Evolutionary conservation across 1,140 invertebrate genomes (phyloP).

Genomic region (Drosophila erecta): DNA sequence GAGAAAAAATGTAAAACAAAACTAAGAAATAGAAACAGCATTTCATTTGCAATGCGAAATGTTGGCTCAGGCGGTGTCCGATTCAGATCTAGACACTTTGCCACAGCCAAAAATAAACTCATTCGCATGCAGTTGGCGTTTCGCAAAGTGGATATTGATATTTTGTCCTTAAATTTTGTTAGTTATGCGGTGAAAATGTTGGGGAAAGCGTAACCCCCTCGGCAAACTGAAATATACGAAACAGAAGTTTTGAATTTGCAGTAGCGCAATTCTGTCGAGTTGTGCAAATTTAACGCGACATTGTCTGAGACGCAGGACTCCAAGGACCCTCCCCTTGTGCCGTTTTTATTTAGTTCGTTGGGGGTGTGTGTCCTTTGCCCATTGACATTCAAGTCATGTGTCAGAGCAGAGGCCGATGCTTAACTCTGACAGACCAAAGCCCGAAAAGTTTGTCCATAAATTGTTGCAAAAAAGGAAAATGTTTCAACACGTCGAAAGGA

Average conservation of each 20-base stretch:
- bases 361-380: conserved; percentile 47
- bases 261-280: conserved; percentile 51
- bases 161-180: conserved; percentile 83
- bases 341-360: conserved; percentile 4
- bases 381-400: conserved; percentile 80
- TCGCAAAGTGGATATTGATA: conserved; percentile 80
- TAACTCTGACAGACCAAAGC: conserved; percentile 72
- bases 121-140: conserved; percentile 77
- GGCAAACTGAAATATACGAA: conserved; percentile 43
- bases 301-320: conserved; percentile 51
- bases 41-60: conserved; percentile 77
- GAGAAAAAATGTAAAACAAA: conserved; percentile 60
- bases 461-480: conserved; percentile 51
- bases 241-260: conserved; percentile 75
- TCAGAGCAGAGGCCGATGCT: conserved; percentile 76
- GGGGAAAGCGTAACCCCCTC: conserved; percentile 18
- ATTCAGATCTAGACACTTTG: conserved; percentile 19
- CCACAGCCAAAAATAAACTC: conserved; percentile 33
- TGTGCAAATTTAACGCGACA: conserved; percentile 81
- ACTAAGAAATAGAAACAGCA: conserved; percentile 72
- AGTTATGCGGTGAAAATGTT: conserved; percentile 64
- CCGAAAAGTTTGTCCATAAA: conserved; percentile 66
- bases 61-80: conserved; percentile 53
- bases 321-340: conserved; percentile 12
- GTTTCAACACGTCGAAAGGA: conserved; percentile 55